Conservation (phyloP, 2,797 vertebrate genomes). For the Cossypha caffra region DNA sequence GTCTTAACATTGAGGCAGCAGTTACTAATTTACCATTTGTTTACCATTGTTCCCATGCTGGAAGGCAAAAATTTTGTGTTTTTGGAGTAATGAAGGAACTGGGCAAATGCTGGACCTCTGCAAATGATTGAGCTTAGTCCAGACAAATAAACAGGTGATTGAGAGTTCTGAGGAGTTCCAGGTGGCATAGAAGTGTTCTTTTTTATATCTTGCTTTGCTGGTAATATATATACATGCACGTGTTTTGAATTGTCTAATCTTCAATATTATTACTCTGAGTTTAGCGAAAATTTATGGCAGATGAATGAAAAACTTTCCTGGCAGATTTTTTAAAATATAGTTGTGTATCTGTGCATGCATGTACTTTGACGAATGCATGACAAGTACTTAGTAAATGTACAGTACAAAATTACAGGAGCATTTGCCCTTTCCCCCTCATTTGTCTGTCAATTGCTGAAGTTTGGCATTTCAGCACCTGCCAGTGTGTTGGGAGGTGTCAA, state of each 20-base stretch:
- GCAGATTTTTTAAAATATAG: not conserved
- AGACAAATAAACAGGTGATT: not conserved
- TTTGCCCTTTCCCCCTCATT: not conserved
- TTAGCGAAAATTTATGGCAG: not conserved
- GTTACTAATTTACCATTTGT: not conserved
- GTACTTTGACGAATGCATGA: not conserved
- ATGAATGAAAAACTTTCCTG: not conserved
- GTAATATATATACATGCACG: not conserved
- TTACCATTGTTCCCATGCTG: not conserved
- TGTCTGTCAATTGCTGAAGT: not conserved
- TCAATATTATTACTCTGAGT: not conserved
- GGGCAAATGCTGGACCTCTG: not conserved
- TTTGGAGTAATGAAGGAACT: not conserved
- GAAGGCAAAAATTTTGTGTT: not conserved
- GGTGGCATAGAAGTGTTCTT: not conserved
- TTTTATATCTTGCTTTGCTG: not conserved
- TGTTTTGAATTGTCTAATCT: not conserved
- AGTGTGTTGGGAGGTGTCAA: not conserved
- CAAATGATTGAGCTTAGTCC: not conserved
- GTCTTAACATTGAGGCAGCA: not conserved
- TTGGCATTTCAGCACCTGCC: not conserved
- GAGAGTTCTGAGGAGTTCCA: not conserved
- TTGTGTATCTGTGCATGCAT: fast-evolving
- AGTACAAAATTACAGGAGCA: not conserved
- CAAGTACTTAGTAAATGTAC: not conserved